Base-by-base conservation (phyloP, 2,113 vertebrate species). In the Leptocoma aspasia region DNA sequence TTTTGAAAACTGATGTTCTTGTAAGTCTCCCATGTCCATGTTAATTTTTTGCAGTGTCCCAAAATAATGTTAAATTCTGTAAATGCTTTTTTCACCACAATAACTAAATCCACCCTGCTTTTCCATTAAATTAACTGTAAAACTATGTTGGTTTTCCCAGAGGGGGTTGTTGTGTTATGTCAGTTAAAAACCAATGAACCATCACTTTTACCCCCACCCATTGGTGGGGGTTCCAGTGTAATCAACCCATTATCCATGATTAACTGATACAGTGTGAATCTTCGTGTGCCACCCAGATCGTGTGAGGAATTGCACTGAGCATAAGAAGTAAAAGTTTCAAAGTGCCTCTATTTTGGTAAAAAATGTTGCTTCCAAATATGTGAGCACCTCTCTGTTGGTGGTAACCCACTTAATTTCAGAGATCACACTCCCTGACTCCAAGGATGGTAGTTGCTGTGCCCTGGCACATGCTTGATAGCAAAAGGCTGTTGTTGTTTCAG, bases 71-170 rank as follows among this genome's bases (percentile, higher is more conserved):
- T 70, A 59, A 66, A 41, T 54, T 79, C 23, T 50, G 6, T 84
- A 20, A 53, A 45, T 89, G 6, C 1, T 20, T 60, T 44, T 44
- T 27, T 6, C 0, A 0, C 41, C 18, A 6, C 37, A 4, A 22
- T 28, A 86, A 35, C 15, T 39, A 81, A 81, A 79, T 66, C 37
- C 15, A 35, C 19, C 3, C 6, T 65, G 19, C 26, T 92, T 90
- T 86, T 76, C 30, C 19, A 79, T 57, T 7, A 52, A 42, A 78
- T 81, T 75, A 21, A 23, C 86, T 90, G 59, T 8, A 56, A 84
- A 76, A 39, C 10, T 24, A 2, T 66, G 6, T 13, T 63, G 7
- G 8, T 93, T 88, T 86, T 59, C 17, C 39, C 53, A 68, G n/a
- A 47, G 64, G 33, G 14, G 6, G 39, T 14, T 66, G 66, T 54